Evolutionary conservation across 2,113 vertebrate genomes (phyloP).

Genomic region (Syngnathus scovelli): DNA sequence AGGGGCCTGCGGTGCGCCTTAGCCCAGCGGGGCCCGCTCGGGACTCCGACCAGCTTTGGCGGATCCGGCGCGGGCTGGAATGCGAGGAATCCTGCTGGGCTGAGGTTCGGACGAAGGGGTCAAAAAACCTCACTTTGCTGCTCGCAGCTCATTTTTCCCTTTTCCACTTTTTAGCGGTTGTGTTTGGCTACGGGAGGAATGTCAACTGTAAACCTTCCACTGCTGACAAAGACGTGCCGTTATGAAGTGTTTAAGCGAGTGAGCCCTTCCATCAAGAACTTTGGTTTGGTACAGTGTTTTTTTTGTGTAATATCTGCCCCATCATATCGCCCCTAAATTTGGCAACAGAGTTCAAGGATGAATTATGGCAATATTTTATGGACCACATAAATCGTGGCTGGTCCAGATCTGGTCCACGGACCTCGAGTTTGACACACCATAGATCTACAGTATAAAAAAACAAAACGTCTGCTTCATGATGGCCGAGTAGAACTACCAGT

Average conservation of each 20-base stretch:
- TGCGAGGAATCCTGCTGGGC: conserved; percentile 68
- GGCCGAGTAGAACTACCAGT: conserved; percentile 15
- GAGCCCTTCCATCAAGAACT: not conserved
- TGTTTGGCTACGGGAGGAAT: conserved; percentile 47
- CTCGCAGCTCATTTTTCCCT: conserved; percentile 46
- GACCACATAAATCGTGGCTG: not conserved
- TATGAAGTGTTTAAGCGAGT: not conserved
- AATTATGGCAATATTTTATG: not conserved
- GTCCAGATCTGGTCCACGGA: not conserved
- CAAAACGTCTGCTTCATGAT: conserved; percentile 10
- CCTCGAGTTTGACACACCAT: not conserved
- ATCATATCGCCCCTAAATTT: too few species aligned
- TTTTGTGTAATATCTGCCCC: too few species aligned
- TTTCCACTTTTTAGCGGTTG: conserved; percentile 26
- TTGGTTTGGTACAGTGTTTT: not conserved
- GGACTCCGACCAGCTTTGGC: conserved; percentile 62
- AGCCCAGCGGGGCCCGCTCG: conserved; percentile 59
- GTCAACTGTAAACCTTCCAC: conserved; percentile 19
- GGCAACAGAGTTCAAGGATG: not conserved
- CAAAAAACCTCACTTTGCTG: conserved; percentile 57
- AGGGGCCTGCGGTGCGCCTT: conserved; percentile 39
- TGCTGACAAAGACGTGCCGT: conserved; percentile 28
- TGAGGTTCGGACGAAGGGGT: conserved; percentile 61
- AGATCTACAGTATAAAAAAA: conserved; percentile 9
- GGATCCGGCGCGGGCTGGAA: conserved; percentile 64